These are phyloP conservation scores for Aphelinus certus DNA, from an alignment of 1,140 invertebrate species.

Conservation along the genomic window DNA sequence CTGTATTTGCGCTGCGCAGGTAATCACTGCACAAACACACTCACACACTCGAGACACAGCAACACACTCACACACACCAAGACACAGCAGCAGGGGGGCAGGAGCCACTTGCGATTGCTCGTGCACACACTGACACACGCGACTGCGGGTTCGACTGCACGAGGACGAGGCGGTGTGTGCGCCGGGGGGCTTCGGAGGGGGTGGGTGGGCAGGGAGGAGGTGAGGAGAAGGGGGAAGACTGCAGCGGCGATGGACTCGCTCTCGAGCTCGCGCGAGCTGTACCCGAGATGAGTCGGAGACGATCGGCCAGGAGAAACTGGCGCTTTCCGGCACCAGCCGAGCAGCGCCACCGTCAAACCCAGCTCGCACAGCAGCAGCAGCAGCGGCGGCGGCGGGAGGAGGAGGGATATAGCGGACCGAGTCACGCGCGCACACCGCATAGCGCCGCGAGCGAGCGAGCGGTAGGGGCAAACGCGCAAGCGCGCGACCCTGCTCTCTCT, in stretches of 20 bases:
- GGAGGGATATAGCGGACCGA: slow-evolving; percentile 30
- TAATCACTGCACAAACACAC: background rate
- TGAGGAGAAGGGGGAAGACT: background rate
- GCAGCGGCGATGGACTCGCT: no score
- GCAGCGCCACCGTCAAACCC: no score
- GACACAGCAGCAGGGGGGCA: background rate
- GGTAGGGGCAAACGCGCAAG: no score
- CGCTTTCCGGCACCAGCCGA: slow-evolving; percentile 53
- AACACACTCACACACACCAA: background rate
- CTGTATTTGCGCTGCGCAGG: background rate
- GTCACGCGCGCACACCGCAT: slow-evolving; percentile 31
- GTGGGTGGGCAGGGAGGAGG: background rate
- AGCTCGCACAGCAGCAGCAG: slow-evolving; percentile 1
- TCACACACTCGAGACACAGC: background rate
- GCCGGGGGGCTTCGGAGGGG: background rate
- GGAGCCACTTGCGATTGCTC: background rate
- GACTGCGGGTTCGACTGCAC: background rate
- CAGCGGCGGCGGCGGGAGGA: slow-evolving; percentile 2
- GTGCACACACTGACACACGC: background rate
- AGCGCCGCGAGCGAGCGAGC: background rate
- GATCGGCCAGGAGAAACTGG: slow-evolving; percentile 60
- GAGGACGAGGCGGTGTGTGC: background rate
- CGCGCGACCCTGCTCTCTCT: no score
- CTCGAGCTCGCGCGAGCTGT: slow-evolving; percentile 6
- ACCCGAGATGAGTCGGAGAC: slow-evolving; percentile 45